A percentile compares a stretch with the other conserved stretches of the same genome.
phyloP scores from a whole-genome alignment of 2,113 vertebrate species.

The Paratilapia polleni region DNA sequence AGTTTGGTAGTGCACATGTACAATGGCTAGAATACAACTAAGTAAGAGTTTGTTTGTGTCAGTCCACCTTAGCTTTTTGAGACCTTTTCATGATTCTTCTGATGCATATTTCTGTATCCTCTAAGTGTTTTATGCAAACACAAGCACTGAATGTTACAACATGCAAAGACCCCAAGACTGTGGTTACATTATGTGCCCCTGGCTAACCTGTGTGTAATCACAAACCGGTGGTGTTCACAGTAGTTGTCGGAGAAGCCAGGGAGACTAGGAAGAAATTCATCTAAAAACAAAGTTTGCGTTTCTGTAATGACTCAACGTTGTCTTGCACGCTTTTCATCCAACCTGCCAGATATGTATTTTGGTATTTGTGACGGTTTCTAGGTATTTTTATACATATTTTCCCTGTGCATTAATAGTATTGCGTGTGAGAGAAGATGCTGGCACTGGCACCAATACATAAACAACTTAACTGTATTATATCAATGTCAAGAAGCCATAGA shows the following conservation, averaged over 20 bases:
- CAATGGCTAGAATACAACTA: neutral
- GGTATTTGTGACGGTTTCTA: neutral
- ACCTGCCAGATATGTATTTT: neutral
- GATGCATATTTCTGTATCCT: neutral
- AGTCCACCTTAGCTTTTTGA: neutral
- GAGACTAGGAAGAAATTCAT: neutral
- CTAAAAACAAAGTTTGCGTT: conserved; percentile 1
- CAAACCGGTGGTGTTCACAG: conserved; percentile 30
- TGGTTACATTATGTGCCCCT: neutral
- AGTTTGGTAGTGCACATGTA: conserved; percentile 9
- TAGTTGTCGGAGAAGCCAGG: neutral
- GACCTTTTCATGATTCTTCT: neutral
- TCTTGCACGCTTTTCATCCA: neutral
- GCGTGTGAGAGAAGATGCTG: neutral
- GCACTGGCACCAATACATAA: neutral
- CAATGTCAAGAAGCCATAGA: conserved; percentile 16
- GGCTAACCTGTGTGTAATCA: conserved; percentile 16
- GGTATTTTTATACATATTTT: neutral
- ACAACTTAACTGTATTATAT: conserved; percentile 35
- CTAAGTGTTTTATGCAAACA: conserved; percentile 2
- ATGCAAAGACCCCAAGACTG: conserved; percentile 12
- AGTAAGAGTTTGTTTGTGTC: neutral
- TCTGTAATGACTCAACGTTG: neutral
- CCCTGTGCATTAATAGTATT: neutral
- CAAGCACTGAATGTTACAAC: neutral